Evolutionary conservation across 2,888 invertebrate genomes (phyloP).

Genomic region (Ophraella communa): DNA sequence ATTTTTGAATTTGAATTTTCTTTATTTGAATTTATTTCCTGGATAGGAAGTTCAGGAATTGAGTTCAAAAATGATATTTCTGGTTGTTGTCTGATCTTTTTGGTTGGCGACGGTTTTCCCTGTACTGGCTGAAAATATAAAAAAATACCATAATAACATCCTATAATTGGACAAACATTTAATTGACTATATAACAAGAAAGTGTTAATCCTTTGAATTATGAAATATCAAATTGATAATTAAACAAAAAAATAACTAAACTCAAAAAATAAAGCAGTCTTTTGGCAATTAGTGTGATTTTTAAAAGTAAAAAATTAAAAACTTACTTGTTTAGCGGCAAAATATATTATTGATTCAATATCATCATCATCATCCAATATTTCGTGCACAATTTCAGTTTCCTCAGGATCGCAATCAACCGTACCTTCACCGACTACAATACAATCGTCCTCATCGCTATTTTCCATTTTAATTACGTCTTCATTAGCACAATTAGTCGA

Average conservation of each 20-base stretch:
- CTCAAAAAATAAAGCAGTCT: too few species aligned
- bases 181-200: too few species aligned
- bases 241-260: too few species aligned
- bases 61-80: slow-evolving; percentile 31
- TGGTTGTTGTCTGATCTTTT: neutral
- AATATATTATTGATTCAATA: slow-evolving; percentile 27
- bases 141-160: neutral
- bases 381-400: slow-evolving; percentile 34
- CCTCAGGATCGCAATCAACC: slow-evolving; percentile 11
- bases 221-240: too few species aligned
- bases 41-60: slow-evolving; percentile 25
- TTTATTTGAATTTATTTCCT: slow-evolving; percentile 7
- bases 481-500: neutral
- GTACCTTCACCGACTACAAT: slow-evolving; percentile 23
- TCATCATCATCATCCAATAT: slow-evolving; percentile 38
- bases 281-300: neutral
- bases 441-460: slow-evolving; percentile 37
- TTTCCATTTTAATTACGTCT: neutral
- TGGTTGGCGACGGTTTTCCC: neutral
- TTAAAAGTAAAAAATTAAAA: neutral
- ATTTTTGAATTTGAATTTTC: neutral
- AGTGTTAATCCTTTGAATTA: too few species aligned
- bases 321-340: slow-evolving; percentile 18
- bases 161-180: too few species aligned
- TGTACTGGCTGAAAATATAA: neutral